A percentile compares a stretch with the other conserved stretches of the same genome.
Conservation (phyloP, 2,888 invertebrate genomes). For the Rosalia funebris region DNA sequence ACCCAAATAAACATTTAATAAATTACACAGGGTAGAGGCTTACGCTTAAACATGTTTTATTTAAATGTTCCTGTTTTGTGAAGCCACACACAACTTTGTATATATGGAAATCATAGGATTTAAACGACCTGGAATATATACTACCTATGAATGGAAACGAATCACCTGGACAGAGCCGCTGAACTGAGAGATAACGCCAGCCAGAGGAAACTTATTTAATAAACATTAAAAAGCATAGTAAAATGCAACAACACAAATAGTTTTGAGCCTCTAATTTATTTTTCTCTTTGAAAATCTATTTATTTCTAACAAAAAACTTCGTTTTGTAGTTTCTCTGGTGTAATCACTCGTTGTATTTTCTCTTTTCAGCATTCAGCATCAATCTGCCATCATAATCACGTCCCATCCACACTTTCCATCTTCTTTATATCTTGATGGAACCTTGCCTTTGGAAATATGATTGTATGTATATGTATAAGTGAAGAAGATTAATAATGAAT, state of each 20-base stretch:
- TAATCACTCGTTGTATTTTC: no score
- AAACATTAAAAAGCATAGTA: neutral
- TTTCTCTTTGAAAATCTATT: neutral
- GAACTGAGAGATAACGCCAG: neutral
- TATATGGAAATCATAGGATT: neutral
- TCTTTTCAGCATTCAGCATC: no score
- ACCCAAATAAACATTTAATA: constrained; percentile 2
- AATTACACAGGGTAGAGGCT: neutral
- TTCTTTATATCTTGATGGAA: no score
- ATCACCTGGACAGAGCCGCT: neutral
- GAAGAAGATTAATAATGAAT: no score
- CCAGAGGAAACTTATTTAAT: neutral
- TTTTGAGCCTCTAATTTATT: neutral
- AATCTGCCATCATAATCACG: no score
- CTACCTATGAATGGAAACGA: neutral
- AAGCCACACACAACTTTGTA: neutral
- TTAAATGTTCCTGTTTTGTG: neutral
- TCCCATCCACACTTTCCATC: no score
- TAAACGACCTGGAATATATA: neutral
- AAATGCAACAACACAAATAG: neutral
- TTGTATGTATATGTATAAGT: no score
- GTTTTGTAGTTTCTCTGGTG: no score
- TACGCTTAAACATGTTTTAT: constrained; percentile 1
- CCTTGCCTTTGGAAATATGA: no score
- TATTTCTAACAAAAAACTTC: neutral